Evolutionary conservation across 2,797 vertebrate species (phyloP), one percentile per base, ranked within the genome.

Genomic region (Rhadinocentrus ornatus): DNA sequence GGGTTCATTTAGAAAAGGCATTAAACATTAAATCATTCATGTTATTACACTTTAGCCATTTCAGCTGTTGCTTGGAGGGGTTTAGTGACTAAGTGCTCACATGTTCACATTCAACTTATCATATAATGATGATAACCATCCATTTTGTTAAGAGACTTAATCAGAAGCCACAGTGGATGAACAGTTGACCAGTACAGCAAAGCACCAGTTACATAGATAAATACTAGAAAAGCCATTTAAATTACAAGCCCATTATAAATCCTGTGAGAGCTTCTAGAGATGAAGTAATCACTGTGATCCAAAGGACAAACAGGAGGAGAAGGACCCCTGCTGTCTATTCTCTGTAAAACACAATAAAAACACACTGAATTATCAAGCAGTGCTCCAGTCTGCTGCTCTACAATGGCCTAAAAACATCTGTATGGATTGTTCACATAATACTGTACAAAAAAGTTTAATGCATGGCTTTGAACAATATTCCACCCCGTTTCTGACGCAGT

Each of bases 271-370:
- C 71, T 78, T 65, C 71, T 7, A 37, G 63, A 59, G 70, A 80
- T 70, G 71, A 78, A 79, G 57, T 69, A 78, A 86, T 86, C 77
- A 62, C 69, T 7, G 69, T 35, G 52, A 75, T 77, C 18, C 24
- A 52, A 29, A 41, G 69, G 41, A 52, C 39, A 41, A 4, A 18
- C 27, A 29, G 54, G 64, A 56, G n/a, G 80, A 88, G 80, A 62
- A 75, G 70, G 90, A 82, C 92, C 87, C 79, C 91, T 92, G 85
- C 83, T 90, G 88, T 71, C 64, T 70, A 1, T 20, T 69, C 32
- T 39, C 26, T 58, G 83, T 71, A 90, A 69, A 56, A 34, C 80
- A 80, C 41, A 10, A 8, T 24, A 20, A 56, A 66, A 48, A 53
- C 15, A 16, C 31, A 0, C 52, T 20, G 32, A 34, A 4, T 12